Conservation (phyloP, 2,888 invertebrate species). For the Rotaria magnacalcarata region DNA sequence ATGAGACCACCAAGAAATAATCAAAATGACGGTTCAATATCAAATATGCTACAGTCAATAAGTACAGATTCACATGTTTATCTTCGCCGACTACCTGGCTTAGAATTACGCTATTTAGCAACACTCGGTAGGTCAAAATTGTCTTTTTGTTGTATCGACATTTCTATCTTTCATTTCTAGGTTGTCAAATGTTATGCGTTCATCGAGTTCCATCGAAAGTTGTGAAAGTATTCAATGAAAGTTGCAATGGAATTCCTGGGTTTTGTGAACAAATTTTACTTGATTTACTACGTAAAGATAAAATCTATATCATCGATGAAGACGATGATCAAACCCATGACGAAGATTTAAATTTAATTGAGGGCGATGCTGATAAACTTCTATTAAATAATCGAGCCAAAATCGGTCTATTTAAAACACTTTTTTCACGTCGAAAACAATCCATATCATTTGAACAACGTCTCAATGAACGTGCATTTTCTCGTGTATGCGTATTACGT, state of each 20-base stretch:
- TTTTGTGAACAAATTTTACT: conserved; percentile 29
- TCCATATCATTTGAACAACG: background rate
- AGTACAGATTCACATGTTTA: conserved; percentile 25
- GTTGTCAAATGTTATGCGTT: conserved; percentile 13
- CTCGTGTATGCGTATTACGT: conserved; percentile 2
- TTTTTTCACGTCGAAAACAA: background rate
- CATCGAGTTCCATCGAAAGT: background rate
- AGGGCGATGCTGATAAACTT: conserved; percentile 2
- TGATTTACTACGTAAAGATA: conserved; percentile 4
- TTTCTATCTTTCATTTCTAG: background rate
- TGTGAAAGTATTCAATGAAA: background rate
- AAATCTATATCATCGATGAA: background rate
- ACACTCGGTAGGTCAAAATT: background rate
- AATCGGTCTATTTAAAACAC: background rate
- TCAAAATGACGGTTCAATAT: background rate
- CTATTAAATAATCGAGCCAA: background rate
- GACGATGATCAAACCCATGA: background rate
- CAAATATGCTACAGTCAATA: background rate
- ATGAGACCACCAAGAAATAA: conserved; percentile 14
- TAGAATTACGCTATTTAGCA: conserved; percentile 8
- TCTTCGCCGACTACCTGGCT: background rate
- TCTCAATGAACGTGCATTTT: background rate
- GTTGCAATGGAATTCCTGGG: conserved; percentile 29
- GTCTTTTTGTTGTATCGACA: too few relatives aligned
- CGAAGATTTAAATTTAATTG: background rate